phyloP scores from a whole-genome alignment of 2,113 vertebrate species.

The Laticauda laticaudata region DNA sequence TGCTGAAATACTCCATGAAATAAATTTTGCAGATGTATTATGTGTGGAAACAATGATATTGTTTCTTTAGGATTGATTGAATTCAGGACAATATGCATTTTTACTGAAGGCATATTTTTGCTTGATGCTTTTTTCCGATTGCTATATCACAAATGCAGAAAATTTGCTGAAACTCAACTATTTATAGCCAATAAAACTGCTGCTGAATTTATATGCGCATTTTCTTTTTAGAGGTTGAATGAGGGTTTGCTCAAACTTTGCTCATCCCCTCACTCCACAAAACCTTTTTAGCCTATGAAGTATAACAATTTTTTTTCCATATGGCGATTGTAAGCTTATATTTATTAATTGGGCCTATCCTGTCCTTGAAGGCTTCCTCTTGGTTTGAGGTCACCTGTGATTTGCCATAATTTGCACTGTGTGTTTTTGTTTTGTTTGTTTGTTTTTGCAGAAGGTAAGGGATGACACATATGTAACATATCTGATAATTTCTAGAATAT shows the following conservation, averaged over 20 bases:
- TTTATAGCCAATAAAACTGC: background rate
- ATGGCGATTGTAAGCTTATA: background rate
- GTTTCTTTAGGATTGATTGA: background rate
- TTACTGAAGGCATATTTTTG: background rate
- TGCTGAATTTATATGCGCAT: background rate
- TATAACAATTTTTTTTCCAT: background rate
- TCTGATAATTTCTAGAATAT: background rate
- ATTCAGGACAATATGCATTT: background rate
- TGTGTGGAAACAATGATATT: slow-evolving; percentile 2
- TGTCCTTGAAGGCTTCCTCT: background rate
- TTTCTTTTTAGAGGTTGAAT: background rate
- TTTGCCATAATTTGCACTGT: background rate
- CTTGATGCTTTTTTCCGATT: background rate
- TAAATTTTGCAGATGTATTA: background rate
- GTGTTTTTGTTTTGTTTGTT: background rate
- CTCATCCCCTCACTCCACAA: background rate
- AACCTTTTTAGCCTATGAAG: background rate
- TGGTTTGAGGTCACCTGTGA: background rate
- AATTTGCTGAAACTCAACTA: background rate
- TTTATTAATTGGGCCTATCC: background rate
- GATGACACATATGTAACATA: background rate
- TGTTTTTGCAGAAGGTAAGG: background rate
- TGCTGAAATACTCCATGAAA: slow-evolving; percentile 40
- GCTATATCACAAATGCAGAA: background rate
- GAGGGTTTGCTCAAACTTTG: background rate